Conservation (phyloP, 2,797 vertebrate genomes). For the Periparus ater region DNA sequence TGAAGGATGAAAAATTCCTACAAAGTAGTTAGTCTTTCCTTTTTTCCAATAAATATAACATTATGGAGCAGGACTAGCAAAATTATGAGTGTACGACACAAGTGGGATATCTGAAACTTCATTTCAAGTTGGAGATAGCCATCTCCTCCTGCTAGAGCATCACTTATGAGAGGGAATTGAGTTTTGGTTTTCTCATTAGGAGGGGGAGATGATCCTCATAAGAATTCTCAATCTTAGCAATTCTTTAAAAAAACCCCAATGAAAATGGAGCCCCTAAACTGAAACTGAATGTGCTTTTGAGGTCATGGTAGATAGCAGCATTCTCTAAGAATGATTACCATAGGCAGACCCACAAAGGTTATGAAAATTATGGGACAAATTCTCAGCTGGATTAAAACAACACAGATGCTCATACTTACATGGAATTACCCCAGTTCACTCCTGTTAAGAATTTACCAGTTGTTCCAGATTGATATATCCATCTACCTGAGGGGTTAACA, state of each 20-base stretch:
- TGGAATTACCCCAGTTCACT: not conserved
- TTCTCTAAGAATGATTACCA: not conserved
- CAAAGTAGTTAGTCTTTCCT: not conserved
- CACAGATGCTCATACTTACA: not conserved
- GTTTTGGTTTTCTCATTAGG: conserved; percentile 33
- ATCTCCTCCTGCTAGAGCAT: not conserved
- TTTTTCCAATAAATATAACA: not conserved
- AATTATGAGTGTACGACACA: not conserved
- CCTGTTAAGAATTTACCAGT: not conserved
- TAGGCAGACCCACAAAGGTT: not conserved
- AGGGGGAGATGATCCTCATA: not conserved
- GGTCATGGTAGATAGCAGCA: not conserved
- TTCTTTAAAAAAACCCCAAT: not conserved
- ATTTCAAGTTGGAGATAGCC: not conserved
- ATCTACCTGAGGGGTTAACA: conserved; percentile 1
- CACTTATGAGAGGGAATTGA: not conserved
- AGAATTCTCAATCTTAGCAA: not conserved
- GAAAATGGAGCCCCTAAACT: not conserved
- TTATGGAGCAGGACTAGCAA: not conserved
- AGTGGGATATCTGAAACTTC: not conserved
- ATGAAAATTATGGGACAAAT: not conserved
- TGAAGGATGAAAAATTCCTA: not conserved
- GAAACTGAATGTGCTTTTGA: not conserved
- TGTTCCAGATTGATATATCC: not conserved
- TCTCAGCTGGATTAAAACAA: conserved; percentile 25